Evolutionary conservation across 2,888 invertebrate genomes (phyloP).

Genomic region (Torymus texanus): DNA sequence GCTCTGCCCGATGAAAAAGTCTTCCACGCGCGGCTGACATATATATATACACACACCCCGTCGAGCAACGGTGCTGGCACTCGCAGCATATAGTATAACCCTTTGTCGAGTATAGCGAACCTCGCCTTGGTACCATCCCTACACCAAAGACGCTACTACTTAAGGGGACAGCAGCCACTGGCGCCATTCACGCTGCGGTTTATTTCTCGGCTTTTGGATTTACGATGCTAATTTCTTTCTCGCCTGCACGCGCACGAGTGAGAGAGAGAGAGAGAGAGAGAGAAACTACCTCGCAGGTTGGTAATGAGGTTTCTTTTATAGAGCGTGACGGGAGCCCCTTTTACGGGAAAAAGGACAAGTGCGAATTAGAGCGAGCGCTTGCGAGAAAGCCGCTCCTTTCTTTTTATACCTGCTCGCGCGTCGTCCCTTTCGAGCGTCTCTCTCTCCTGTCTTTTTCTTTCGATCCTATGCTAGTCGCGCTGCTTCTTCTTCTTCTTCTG

Average conservation of each 20-base stretch:
- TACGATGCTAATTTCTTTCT: constrained; percentile 54
- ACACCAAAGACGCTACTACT: constrained; percentile 34
- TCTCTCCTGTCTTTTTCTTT: constrained; percentile 1
- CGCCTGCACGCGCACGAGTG: constrained; percentile 8
- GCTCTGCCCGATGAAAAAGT: too few relatives aligned
- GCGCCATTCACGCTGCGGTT: constrained; percentile 49
- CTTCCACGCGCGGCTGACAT: too few relatives aligned
- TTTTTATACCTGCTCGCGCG: background rate
- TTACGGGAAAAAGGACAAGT: constrained; percentile 45
- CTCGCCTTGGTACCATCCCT: too few relatives aligned
- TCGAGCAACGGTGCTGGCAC: background rate
- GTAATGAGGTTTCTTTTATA: constrained; percentile 54
- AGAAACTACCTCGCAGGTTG: constrained; percentile 2
- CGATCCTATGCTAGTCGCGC: background rate
- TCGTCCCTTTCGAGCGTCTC: background rate
- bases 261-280: too few relatives aligned
- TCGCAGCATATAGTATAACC: background rate
- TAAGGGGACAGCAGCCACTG: constrained; percentile 33
- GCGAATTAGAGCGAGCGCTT: constrained; percentile 39
- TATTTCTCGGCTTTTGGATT: constrained; percentile 55
- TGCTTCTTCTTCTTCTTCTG: background rate
- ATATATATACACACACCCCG: too few relatives aligned
- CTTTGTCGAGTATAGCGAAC: constrained; percentile 24
- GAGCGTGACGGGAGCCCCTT: constrained; percentile 47
- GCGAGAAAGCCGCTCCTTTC: background rate